These are phyloP conservation scores for Ranitomeya imitator DNA, from an alignment of 2,113 vertebrate species.

Conservation along the genomic window DNA sequence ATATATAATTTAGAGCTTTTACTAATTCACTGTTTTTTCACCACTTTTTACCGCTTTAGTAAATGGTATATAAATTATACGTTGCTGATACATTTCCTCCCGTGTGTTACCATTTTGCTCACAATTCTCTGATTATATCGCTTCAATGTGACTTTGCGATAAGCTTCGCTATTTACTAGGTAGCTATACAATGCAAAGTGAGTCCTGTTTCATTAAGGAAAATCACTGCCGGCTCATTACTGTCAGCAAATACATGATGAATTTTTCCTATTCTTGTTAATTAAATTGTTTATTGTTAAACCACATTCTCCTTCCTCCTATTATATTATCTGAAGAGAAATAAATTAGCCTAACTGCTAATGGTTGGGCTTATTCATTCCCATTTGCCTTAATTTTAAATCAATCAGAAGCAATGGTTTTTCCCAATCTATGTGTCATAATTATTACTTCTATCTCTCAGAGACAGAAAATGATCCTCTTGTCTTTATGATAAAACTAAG, in stretches of 20 bases:
- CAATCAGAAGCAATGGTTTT: constrained; percentile 55
- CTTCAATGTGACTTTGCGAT: constrained; percentile 9
- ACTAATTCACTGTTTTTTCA: not conserved
- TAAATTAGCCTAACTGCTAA: constrained; percentile 54
- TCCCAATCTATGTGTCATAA: constrained; percentile 53
- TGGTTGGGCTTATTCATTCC: constrained; percentile 37
- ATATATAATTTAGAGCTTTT: not conserved
- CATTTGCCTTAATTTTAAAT: constrained; percentile 58
- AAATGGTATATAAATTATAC: not conserved
- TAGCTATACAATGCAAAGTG: not conserved
- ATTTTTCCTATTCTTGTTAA: constrained; percentile 42
- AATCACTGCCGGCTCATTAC: constrained; percentile 46
- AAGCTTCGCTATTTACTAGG: constrained; percentile 9
- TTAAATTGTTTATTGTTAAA: constrained; percentile 57
- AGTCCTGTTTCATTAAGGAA: constrained; percentile 39
- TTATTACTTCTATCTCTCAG: constrained; percentile 56
- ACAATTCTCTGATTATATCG: not conserved
- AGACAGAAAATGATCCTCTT: constrained; percentile 41
- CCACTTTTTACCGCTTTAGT: not conserved
- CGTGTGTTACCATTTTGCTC: not conserved
- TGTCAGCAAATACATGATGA: constrained; percentile 42
- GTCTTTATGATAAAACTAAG: constrained; percentile 41
- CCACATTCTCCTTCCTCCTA: constrained; percentile 26
- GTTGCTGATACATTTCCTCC: not conserved
- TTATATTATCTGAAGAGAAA: constrained; percentile 53